These are phyloP conservation scores for Drosophila colorata DNA, from an alignment of 2,888 invertebrate genomes.

Conservation along the genomic window DNA sequence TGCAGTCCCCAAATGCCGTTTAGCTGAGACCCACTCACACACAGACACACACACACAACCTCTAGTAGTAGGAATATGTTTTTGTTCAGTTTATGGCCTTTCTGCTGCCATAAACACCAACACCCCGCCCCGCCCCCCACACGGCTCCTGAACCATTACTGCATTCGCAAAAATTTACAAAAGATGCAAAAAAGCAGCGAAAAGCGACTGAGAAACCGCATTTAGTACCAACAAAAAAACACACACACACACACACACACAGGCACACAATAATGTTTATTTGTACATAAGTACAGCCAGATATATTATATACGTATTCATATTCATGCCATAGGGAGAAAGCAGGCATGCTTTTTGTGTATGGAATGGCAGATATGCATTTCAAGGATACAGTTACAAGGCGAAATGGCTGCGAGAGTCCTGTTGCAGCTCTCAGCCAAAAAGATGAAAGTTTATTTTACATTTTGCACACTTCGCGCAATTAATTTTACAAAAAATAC, in stretches of 20 bases:
- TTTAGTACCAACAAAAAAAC: conserved; percentile 63
- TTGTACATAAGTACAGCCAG: conserved; percentile 43
- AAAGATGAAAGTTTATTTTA: conserved; percentile 60
- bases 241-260: conserved; percentile 53
- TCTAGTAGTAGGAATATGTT: conserved; percentile 54
- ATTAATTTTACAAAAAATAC: conserved; percentile 72
- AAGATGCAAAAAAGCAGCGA: conserved; percentile 22
- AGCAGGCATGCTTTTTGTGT: conserved; percentile 61
- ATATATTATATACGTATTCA: conserved; percentile 29
- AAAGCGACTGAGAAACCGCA: conserved; percentile 59
- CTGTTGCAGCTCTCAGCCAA: conserved; percentile 30
- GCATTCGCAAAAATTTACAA: conserved; percentile 36
- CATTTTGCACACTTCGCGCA: conserved; percentile 67
- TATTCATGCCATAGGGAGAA: conserved; percentile 54
- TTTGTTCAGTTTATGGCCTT: conserved; percentile 78
- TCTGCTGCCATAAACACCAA: conserved; percentile 73
- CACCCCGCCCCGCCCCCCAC: conserved; percentile 15
- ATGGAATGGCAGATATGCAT: conserved; percentile 73
- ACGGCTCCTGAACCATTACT: conserved; percentile 42
- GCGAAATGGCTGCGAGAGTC: conserved; percentile 38
- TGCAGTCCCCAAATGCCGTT: conserved; percentile 71
- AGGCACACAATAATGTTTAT: conserved; percentile 50
- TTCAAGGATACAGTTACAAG: conserved; percentile 77
- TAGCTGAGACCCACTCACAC: conserved; percentile 53
- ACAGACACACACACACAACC: conserved; percentile 18